Base-by-base conservation (phyloP, 2,113 vertebrate genomes). In the Ophiodon elongatus region DNA sequence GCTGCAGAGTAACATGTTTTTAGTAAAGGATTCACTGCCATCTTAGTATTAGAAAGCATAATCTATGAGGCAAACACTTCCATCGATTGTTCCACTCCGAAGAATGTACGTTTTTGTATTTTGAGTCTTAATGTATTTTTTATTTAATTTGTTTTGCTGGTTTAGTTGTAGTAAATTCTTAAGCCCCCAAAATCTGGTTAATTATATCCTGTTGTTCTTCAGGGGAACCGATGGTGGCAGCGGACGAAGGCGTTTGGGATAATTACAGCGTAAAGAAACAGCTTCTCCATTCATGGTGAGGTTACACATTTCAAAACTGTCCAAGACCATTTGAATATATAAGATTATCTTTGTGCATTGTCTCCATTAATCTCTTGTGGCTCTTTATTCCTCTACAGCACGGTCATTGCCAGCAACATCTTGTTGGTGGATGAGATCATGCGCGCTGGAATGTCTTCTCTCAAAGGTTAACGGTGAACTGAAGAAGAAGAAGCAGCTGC, bases 241-340 rank as follows among this genome's bases (percentile, higher is more conserved):
- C 94, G 59, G 96, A 97, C 35, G 97, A 94, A 29, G 98, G 98
- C 0, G 87, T 99, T 41, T 99, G 98, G 98, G 98, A 99, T 84
- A 99, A 99, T 85, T 99, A 99, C 56, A 97, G 96, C 41, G 98
- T 99, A 80, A 99, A 99, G 92, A 99, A 99, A 80, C 98, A 99
- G 88, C 96, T 99, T 15, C 98, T 99, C 68, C 97, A 99, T 88
- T 99, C 98, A 33, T 98, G 98, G 98, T 99, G 88, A 96, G 89
- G 79, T 69, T 0, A 52, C 4, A 0, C 31, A 13, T 50, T 45
- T 78, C 21, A 9, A 8, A 59, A n/a, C 11, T 17, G 1, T 3
- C 9, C 2, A 71, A n/a, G 2, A 31, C 6, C 4, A 39, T 1
- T 43, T 1, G 2, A 74, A 69, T 64, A 17, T 77, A 73, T 56